Base-by-base conservation (phyloP, 2,888 invertebrate genomes). In the Homarus gammarus region DNA sequence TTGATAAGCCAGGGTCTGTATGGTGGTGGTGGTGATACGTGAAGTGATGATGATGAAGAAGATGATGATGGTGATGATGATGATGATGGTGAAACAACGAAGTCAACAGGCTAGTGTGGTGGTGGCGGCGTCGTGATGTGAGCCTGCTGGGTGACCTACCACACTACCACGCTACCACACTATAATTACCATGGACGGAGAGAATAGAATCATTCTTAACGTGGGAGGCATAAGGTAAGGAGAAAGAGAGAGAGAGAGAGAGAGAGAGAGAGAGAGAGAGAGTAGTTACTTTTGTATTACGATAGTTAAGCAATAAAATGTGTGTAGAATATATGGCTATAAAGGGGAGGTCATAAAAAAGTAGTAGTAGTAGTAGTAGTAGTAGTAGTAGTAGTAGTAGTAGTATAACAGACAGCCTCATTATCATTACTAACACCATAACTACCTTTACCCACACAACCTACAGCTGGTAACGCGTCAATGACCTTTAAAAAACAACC, bases 151-250 rank as follows among this genome's bases (percentile, higher is more conserved):
- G 22, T 27, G 10, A 27, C 6, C 38, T 72, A 27, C 36, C 78
- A 86, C 40, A 40, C 38, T 5, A 33, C n/a, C 44, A 27, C 78
- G 33, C 33, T 31, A 40, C 78, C 64, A 49, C 72, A 8, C 81
- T 40, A 33, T n/a, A n/a, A 51, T 51, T 83, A 49, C 70, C 70
- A 97, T 97, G 97, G 97, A 97, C 96, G 96, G 97, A 92, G 98
- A 98, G 95, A 98, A 98, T 94, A 96, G 98, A 93, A 97, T 98
- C 93, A 97, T 98, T 94, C 95, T 98, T 94, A 98, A 98, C 95
- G 98, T 98, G 94, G 98, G 98, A 92, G 98, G 98, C 92, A 98
- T 98, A 27, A 85, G 89, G 89, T 89, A 33, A 78, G 89, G 40
- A 3, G 70, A 36, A 12, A 18, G 56, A 38, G 79, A 36, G 56